Conservation (phyloP, 2,888 invertebrate species). For the Marasmarcha lunaedactyla region DNA sequence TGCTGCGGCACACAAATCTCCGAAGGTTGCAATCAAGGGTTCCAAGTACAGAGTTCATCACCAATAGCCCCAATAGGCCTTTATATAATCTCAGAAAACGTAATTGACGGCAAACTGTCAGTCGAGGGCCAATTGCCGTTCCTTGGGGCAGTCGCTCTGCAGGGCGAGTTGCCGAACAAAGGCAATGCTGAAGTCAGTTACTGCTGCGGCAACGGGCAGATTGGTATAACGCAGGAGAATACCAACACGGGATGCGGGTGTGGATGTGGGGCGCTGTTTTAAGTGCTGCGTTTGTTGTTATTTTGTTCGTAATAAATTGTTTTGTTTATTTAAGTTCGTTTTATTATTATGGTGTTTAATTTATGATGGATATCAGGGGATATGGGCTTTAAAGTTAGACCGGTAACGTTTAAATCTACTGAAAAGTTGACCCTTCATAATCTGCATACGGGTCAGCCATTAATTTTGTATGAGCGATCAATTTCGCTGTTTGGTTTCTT, state of each 20-base stretch:
- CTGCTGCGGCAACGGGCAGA: slow-evolving; percentile 18
- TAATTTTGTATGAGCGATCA: too few relatives aligned
- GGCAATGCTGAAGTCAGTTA: slow-evolving; percentile 19
- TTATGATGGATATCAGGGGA: too few relatives aligned
- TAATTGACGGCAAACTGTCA: slow-evolving; percentile 20
- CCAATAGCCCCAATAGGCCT: slow-evolving; percentile 20
- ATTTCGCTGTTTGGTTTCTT: too few relatives aligned
- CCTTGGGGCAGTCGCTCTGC: slow-evolving; percentile 18
- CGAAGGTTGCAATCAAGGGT: slow-evolving; percentile 7
- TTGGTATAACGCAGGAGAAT: slow-evolving; percentile 13
- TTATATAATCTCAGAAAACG: slow-evolving; percentile 21
- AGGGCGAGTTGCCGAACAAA: slow-evolving; percentile 16
- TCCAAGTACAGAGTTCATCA: slow-evolving; percentile 14
- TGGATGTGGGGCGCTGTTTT: neutral
- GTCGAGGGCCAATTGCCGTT: slow-evolving; percentile 21
- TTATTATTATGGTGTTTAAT: too few relatives aligned
- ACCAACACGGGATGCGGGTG: neutral
- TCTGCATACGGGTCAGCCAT: too few relatives aligned
- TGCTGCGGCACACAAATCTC: neutral
- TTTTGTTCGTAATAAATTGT: too few relatives aligned
- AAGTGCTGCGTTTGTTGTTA: too few relatives aligned
- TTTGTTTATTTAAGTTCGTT: too few relatives aligned
- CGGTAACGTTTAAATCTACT: too few relatives aligned
- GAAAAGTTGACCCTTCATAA: too few relatives aligned
- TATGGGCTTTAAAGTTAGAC: too few relatives aligned